phyloP scores from a whole-genome alignment of 2,888 invertebrate genomes.

The Acanthosoma haemorrhoidale region DNA sequence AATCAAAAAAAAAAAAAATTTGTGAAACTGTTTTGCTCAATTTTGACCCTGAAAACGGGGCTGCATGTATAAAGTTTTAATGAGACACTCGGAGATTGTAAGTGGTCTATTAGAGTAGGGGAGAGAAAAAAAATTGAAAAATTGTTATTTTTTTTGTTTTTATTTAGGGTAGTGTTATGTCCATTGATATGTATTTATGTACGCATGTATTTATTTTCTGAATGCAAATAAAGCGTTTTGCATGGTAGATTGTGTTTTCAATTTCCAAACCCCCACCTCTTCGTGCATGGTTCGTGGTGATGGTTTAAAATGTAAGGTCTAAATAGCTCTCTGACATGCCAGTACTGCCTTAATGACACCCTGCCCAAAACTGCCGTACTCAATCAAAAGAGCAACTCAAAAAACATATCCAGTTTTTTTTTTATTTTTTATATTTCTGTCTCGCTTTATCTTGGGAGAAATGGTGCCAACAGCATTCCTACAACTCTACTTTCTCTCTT shows the following conservation, averaged over 20 bases:
- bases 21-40: constrained; percentile 11
- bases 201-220: constrained; percentile 30
- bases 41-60: neutral
- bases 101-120: constrained; percentile 19
- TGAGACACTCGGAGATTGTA: constrained; percentile 18
- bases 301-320: neutral
- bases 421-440: too few relatives aligned
- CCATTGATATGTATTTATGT: constrained; percentile 16
- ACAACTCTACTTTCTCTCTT: constrained; percentile 1
- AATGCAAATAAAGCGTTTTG: constrained; percentile 29
- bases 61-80: constrained; percentile 18
- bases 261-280: neutral
- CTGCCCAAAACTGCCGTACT: too few relatives aligned
- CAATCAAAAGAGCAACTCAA: neutral
- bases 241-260: constrained; percentile 26
- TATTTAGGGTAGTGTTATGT: constrained; percentile 22
- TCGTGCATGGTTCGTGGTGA: constrained; percentile 13
- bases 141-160: constrained; percentile 13
- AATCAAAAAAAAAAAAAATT: neutral
- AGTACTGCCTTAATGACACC: neutral
- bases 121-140: neutral
- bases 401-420: neutral
- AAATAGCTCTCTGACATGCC: constrained; percentile 29
- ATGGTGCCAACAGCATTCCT: constrained; percentile 5
- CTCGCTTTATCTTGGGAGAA: neutral